Evolutionary conservation across 2,113 vertebrate genomes (phyloP).

Genomic region (Hippocampus abdominalis): DNA sequence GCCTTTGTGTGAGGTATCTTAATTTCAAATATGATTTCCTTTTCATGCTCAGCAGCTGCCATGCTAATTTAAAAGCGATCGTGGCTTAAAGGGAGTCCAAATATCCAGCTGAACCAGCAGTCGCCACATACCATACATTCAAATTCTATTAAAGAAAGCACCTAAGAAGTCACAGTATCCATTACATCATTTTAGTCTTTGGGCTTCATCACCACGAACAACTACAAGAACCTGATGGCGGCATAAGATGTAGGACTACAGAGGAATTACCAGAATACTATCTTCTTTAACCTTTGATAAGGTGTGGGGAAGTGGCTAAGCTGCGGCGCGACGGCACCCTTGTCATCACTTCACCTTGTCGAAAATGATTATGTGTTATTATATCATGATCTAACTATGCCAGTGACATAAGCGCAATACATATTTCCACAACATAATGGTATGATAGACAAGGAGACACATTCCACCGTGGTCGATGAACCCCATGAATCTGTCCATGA

Average conservation of each 20-base stretch:
- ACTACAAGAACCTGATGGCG: no score
- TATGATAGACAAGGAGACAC: no score
- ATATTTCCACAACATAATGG: no score
- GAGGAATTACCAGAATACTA: neutral
- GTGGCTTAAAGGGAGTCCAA: conserved; percentile 27
- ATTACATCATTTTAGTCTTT: conserved; percentile 3
- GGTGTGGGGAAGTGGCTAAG: no score
- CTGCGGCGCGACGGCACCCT: no score
- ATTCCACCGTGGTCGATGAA: no score
- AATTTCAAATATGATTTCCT: conserved; percentile 27
- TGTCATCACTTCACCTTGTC: no score
- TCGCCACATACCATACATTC: conserved; percentile 15
- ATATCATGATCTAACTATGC: no score
- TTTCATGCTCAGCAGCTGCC: conserved; percentile 24
- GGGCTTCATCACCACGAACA: neutral
- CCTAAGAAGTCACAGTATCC: conserved; percentile 5
- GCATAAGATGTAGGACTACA: neutral
- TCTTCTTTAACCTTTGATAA: neutral
- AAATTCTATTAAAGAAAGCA: conserved; percentile 21
- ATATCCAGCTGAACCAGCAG: conserved; percentile 25
- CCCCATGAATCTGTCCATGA: no score
- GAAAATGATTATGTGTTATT: no score
- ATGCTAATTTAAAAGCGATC: conserved; percentile 33
- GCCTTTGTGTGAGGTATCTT: conserved; percentile 33
- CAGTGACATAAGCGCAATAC: no score